These are phyloP conservation scores for Chrysina gloriosa DNA, from an alignment of 2,888 invertebrate species.

Conservation along the genomic window DNA sequence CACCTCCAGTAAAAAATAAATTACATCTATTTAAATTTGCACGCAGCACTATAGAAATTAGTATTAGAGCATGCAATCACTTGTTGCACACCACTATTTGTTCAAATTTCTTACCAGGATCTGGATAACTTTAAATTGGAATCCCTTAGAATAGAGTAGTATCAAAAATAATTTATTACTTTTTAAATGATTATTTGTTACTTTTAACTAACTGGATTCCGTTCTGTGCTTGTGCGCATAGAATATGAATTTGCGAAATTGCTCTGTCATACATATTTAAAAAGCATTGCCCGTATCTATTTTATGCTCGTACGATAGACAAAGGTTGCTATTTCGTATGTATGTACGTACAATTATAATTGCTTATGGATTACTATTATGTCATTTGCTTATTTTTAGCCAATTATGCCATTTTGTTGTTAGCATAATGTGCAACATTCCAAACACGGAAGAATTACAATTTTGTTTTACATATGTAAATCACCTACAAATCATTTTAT, in stretches of 20 bases:
- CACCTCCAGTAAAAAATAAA: too few relatives aligned
- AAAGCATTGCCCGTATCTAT: constrained; percentile 1
- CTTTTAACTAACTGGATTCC: background rate
- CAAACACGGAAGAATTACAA: too few relatives aligned
- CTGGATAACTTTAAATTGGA: background rate
- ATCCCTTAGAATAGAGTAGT: background rate
- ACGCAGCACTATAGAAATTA: background rate
- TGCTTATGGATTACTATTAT: too few relatives aligned
- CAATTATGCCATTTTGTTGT: constrained; percentile 18
- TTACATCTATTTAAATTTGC: too few relatives aligned
- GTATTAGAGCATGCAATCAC: background rate
- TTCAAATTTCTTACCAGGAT: background rate
- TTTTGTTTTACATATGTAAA: background rate
- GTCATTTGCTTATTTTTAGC: constrained; percentile 32
- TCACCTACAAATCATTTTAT: background rate
- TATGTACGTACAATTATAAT: too few relatives aligned
- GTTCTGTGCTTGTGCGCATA: background rate
- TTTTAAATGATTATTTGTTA: constrained; percentile 4
- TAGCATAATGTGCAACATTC: background rate
- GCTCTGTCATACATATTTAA: constrained; percentile 19
- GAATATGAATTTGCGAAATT: constrained; percentile 2
- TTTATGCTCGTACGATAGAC: background rate
- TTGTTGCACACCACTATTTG: background rate
- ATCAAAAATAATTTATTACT: background rate
- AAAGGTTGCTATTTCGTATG: constrained; percentile 10